Conservation (phyloP, 2,888 invertebrate genomes). For the Metacarcinus magister region DNA sequence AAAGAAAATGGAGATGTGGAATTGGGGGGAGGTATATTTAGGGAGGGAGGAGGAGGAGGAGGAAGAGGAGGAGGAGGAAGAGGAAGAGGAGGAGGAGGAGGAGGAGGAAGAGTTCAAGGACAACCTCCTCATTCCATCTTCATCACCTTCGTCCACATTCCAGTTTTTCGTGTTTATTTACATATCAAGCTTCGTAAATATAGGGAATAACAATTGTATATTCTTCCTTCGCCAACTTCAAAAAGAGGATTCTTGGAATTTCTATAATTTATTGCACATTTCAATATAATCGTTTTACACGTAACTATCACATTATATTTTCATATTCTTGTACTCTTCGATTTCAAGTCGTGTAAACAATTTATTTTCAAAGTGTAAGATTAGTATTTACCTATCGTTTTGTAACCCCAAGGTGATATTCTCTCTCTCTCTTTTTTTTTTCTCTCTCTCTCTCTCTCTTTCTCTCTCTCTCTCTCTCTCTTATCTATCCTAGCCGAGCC, state of each 20-base stretch:
- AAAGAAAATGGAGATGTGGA: no score
- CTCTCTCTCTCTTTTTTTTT: neutral
- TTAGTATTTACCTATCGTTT: neutral
- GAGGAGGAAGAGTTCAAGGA: neutral
- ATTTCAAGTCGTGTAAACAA: neutral
- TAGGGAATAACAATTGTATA: neutral
- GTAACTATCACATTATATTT: neutral
- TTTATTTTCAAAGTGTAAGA: neutral
- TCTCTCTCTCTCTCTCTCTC: conserved; percentile 42
- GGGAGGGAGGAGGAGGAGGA: neutral
- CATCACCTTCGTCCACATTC: neutral
- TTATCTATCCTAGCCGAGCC: neutral
- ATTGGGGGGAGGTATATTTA: no score
- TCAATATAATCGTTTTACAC: neutral
- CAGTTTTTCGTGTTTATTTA: no score
- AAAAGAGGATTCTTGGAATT: neutral
- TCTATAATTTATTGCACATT: neutral
- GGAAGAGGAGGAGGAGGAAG: neutral
- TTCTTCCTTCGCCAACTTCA: neutral
- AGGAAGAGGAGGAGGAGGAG: no score
- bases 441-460: conserved; percentile 51
- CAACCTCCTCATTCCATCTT: neutral
- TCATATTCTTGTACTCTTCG: no score
- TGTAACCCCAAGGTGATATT: neutral
- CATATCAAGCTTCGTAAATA: no score